A percentile compares a stretch with the other conserved stretches of the same genome.
Conservation (phyloP, 2,113 vertebrate genomes). For the Serinus canaria region DNA sequence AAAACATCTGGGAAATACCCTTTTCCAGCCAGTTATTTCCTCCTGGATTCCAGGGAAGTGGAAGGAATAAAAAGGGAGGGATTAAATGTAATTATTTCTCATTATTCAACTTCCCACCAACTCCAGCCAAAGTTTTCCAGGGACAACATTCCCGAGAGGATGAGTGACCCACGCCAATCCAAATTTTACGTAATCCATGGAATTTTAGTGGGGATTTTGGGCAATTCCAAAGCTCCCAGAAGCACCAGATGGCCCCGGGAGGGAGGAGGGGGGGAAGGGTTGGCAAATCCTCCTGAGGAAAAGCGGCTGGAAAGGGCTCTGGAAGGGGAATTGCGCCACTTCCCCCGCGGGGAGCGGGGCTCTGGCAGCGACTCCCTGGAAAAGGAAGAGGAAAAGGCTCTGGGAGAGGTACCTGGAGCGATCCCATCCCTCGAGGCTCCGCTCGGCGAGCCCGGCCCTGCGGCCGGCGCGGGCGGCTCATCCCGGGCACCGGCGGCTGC, state of each 20-base stretch:
- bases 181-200: rapidly evolving
- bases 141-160: rapidly evolving
- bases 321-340: not conserved
- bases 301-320: not conserved
- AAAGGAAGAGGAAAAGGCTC: rapidly evolving
- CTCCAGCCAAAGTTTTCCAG: not conserved
- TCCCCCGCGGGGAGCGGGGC: not conserved
- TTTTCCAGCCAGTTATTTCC: not conserved
- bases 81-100: not conserved
- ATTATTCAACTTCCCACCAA: not conserved
- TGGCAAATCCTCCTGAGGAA: not conserved
- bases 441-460: not conserved
- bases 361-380: not conserved
- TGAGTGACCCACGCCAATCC: not conserved
- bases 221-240: not conserved
- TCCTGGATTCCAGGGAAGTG: rapidly evolving
- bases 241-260: not conserved
- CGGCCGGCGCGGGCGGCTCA: not conserved
- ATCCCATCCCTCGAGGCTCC: not conserved
- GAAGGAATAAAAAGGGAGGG: rapidly evolving
- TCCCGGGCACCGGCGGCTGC: not conserved
- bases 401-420: not conserved
- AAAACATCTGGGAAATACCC: not conserved
- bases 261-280: rapidly evolving
- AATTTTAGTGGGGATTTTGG: not conserved